Base-by-base conservation (phyloP, 2,797 vertebrate species). In the Mallotus villosus region DNA sequence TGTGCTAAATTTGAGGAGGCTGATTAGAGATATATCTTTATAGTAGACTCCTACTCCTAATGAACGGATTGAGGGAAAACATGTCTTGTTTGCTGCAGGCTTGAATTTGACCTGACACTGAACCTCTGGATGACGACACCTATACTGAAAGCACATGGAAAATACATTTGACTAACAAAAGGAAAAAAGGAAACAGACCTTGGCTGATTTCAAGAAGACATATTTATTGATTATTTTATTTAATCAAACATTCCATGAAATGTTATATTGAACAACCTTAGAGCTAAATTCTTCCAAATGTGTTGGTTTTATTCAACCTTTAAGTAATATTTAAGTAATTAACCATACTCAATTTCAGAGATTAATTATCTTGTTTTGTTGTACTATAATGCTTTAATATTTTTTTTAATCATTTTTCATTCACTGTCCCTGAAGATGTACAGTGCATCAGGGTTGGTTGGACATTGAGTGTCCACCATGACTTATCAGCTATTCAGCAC, bases 31-130 rank as follows among this genome's bases (percentile, higher is more conserved):
- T 61, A 64, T 25, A 14, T 72, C 77, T 83, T 76, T 53, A 64
- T 67, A 73, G 74, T n/a, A 72, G 57, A 53, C 71, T n/a, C n/a
- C n/a, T 71, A 41, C 62, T 62, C 66, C 53, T 77, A 81, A 87
- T 41, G 51, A 83, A 70, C 63, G 5, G 74, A 79, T 63, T 79
- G 78, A 78, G 75, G 49, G 74, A 62, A 68, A 37, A 11, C 61
- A 79, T 63, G 67, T 63, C 65, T 79, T 76, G 67, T 57, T 81
- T 69, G 73, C 83, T 82, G 75, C 70, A 71, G 74, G 86, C 68
- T 0, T 59, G 53, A 9, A 61, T 77, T 68, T 86, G 84, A 86
- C 85, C 86, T 70, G 73, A 22, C 63, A 41, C 75, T 82, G 75
- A 88, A 89, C 85, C 65, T 34, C 19, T n/a, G 12, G 19, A 57